Evolutionary conservation across 1,140 invertebrate species (phyloP), one percentile per base, ranked within the genome.

Genomic region (Ganaspis sp.): DNA sequence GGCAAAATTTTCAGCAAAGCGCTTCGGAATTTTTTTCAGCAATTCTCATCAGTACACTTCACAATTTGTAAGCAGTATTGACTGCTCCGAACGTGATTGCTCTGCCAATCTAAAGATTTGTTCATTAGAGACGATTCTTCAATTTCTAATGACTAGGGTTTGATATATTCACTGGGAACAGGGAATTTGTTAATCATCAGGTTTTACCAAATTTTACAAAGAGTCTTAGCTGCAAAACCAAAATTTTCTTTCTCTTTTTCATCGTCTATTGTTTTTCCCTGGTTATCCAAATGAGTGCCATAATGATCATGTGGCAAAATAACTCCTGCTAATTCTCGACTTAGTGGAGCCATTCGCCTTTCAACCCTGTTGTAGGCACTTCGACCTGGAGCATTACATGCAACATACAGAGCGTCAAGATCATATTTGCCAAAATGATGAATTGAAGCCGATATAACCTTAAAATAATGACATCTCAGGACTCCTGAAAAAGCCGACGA

Each of bases 191-290:
- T 23, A 26, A 70, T 70, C 0, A 26, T 17, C 26, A 38, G 1
- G 17, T 70, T 70, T 70, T 29, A 70, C 69, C 69, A 70, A 0
- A 70, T 70, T 38, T 70, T 29, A 6, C 4, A 17, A 9, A 70
- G 69, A 1, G 9, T 38, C 15, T 23, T 4, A 12, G 9, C 69
- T 15, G 69, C 69, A 38, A 70, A 70, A 1, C 2, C 26, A 15
- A 70, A 70, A n/a, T 70, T 70, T 70, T 26, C 5, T 26, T 11
- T 34, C n/a, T 37, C 42, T 45, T 45, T 15, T 12, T 45, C 4
- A 0, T n/a, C 42, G 11, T 45, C 42, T 0, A 45, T 45, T 15
- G 69, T 70, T 8, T n/a, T 23, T 0, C 69, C 19, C 6, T 70
- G 26, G 4, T 15, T 38, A 17, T 70, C 19, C n/a, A 38, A 70